phyloP scores from a whole-genome alignment of 2,797 vertebrate species.

The Oryzias sinensis region DNA sequence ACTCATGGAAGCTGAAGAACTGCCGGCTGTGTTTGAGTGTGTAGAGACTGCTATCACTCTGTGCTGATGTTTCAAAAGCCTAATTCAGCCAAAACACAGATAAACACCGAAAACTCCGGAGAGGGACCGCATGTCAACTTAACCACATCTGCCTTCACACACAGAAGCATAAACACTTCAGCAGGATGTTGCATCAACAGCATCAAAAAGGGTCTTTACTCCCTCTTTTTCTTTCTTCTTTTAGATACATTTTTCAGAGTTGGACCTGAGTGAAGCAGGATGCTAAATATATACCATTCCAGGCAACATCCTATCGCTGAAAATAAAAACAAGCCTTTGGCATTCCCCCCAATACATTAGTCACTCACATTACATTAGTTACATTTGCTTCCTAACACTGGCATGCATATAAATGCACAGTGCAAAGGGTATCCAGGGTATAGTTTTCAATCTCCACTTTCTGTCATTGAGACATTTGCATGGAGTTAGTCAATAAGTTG shows the following conservation, averaged over 20 bases:
- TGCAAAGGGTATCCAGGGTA: no score
- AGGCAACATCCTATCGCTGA: no score
- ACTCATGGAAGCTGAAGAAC: constrained; percentile 40
- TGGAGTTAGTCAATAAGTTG: no score
- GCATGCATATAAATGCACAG: no score
- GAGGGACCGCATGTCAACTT: constrained; percentile 42
- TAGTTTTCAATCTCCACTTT: no score
- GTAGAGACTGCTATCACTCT: constrained; percentile 3
- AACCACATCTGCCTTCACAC: constrained; percentile 9
- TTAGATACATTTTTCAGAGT: constrained; percentile 31
- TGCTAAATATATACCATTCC: constrained; percentile 8
- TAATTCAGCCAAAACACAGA: constrained; percentile 55
- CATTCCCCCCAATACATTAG: neutral
- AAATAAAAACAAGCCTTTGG: constrained; percentile 14
- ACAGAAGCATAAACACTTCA: constrained; percentile 11
- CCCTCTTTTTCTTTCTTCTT: constrained; percentile 2
- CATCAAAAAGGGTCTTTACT: constrained; percentile 16
- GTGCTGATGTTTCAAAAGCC: constrained; percentile 35
- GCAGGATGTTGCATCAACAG: constrained; percentile 27
- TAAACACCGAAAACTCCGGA: constrained; percentile 49
- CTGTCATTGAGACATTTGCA: no score
- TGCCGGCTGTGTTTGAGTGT: constrained; percentile 12
- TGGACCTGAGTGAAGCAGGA: constrained; percentile 24
- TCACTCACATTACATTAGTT: no score
- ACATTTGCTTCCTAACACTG: no score